Base-by-base conservation (phyloP, 92 coral and sea anemone genomes). In the Phenganax stokvisi region DNA sequence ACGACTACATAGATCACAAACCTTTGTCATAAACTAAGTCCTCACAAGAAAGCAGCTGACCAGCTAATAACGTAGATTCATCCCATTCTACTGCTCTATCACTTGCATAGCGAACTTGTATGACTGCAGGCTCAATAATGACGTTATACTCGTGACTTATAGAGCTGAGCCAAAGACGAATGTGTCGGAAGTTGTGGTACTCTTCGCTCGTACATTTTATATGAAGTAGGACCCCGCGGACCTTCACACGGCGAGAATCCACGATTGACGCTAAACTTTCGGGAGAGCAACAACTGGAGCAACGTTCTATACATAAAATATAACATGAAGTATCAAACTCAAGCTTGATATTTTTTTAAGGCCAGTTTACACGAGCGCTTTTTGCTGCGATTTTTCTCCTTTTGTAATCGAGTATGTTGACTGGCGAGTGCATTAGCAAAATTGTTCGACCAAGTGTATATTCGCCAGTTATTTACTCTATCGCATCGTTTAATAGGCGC, bases 1-100 rank as follows among this genome's bases (percentile, higher is more conserved):
- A 56, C 11, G 51, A 66, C 8, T 27, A 17, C 11, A 12, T 37
- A 28, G 73, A 12, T 68, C 73, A 68, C 52, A 30, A 37, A 79
- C 83, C 83, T 79, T 51, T 79, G 12, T 79, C 73, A 79, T 47
- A 28, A 17, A 79, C 74, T 51, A 79, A 15, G 57, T 79, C 83
- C 15, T 79, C 74, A 12, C 63, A 62, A 20, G 53, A 64, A 54
- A 79, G 31, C 20, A 79, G 30, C 58, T 52, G 74, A 17, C 83
- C 83, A 79, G 74, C n/a, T 47, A 54, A 52, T 7, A 79, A 61
- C 65, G 73, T 51, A 25, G 74, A 51, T 53, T 62, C 83, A 29
- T 64, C 44, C 74, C 83, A 79, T 17, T 54, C 83, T 64, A 52
- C 47, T 10, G 37, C 27, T 62, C 73, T 37, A 28, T 73, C 60